Conservation (phyloP, 2,113 vertebrate species). For the Rhinopithecus roxellana region DNA sequence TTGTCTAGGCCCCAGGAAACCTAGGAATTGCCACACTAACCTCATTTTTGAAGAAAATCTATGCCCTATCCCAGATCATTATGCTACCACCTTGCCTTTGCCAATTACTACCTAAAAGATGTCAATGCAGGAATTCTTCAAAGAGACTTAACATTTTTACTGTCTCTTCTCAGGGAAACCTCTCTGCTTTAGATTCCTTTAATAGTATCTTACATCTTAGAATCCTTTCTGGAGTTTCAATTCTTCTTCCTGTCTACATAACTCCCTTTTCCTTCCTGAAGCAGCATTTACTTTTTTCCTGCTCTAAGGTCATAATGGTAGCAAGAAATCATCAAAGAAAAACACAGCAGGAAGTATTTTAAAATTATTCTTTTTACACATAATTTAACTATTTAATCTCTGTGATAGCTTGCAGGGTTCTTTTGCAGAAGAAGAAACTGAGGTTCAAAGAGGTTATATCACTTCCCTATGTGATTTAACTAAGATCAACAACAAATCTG, state of each 20-base stretch:
- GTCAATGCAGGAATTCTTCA: background rate
- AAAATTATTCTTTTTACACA: background rate
- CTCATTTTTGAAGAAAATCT: constrained; percentile 9
- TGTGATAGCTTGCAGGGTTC: background rate
- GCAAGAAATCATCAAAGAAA: constrained; percentile 31
- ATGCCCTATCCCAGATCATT: background rate
- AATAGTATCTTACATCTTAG: background rate
- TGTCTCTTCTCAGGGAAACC: background rate
- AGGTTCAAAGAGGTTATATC: background rate
- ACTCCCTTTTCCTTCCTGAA: background rate
- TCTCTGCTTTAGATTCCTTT: constrained; percentile 4
- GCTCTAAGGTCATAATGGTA: background rate
- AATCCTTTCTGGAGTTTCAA: background rate
- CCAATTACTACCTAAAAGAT: background rate
- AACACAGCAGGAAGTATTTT: background rate
- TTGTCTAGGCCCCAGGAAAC: background rate
- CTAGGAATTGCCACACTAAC: background rate
- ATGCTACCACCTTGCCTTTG: background rate
- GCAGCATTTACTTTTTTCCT: background rate
- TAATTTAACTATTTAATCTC: background rate
- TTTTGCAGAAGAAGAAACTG: background rate
- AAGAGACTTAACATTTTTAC: background rate
- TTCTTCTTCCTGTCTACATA: background rate
- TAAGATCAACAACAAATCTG: background rate
- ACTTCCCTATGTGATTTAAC: background rate